A percentile compares a stretch with the other conserved stretches of the same genome.
phyloP scores from a whole-genome alignment of 2,888 invertebrate genomes.

The Heliconius cydno region DNA sequence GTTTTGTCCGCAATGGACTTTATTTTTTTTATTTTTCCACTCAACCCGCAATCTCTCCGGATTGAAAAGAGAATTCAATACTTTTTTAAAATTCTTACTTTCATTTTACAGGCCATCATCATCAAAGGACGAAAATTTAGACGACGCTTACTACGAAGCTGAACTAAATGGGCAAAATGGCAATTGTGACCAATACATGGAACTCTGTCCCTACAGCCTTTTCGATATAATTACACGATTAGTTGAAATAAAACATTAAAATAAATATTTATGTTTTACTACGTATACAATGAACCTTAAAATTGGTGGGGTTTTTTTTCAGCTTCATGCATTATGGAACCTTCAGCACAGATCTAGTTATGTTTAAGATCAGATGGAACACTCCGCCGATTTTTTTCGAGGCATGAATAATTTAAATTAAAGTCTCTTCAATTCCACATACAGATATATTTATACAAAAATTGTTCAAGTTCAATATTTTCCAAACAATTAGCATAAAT shows the following conservation, averaged over 20 bases:
- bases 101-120: constrained; percentile 80
- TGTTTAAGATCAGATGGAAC: no score
- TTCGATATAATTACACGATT: constrained; percentile 83
- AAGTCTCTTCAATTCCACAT: no score
- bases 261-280: constrained; percentile 1
- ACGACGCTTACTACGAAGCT: constrained; percentile 82
- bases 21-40: no score
- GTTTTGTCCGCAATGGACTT: no score
- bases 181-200: constrained; percentile 82
- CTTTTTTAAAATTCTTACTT: neutral
- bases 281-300: no score
- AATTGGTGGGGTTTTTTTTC: no score
- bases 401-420: no score
- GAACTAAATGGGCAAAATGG: constrained; percentile 80
- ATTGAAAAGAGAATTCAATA: no score
- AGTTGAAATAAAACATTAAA: constrained; percentile 62
- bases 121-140: constrained; percentile 83
- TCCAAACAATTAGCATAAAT: constrained; percentile 3
- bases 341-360: no score
- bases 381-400: no score
- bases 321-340: no score
- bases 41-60: no score
- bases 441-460: neutral
- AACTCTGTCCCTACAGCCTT: constrained; percentile 84
- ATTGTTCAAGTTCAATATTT: neutral